A percentile compares a stretch with the other conserved stretches of the same genome.
phyloP scores from a whole-genome alignment of 2,888 invertebrate genomes.

The Amaurobius ferox region DNA sequence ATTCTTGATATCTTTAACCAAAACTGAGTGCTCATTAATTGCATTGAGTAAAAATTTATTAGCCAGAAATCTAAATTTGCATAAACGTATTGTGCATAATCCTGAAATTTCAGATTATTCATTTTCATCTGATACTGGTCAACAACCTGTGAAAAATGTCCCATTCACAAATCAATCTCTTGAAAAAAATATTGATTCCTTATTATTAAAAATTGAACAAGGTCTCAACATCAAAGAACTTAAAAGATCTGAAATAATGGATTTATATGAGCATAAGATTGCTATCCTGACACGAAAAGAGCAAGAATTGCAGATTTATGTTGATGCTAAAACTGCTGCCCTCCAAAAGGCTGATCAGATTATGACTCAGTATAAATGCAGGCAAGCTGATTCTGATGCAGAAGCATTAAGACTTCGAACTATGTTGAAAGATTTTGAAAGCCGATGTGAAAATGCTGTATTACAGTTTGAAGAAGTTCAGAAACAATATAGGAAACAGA shows the following conservation, averaged over 20 bases:
- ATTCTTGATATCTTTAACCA: slow-evolving; percentile 24
- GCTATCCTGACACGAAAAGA: slow-evolving; percentile 57
- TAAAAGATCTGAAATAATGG: slow-evolving; percentile 66
- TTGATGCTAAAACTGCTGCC: slow-evolving; percentile 57
- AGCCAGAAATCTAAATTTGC: neutral
- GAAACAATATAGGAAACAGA: slow-evolving; percentile 7
- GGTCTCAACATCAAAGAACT: slow-evolving; percentile 63
- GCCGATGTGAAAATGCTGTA: slow-evolving; percentile 30
- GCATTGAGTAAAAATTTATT: slow-evolving; percentile 39
- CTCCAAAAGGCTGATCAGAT: slow-evolving; percentile 56
- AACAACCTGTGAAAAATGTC: slow-evolving; percentile 23
- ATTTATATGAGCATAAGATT: slow-evolving; percentile 66
- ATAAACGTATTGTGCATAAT: slow-evolving; percentile 7
- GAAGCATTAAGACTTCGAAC: slow-evolving; percentile 42
- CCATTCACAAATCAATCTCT: neutral
- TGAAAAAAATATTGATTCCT: slow-evolving; percentile 36
- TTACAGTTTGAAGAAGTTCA: slow-evolving; percentile 2
- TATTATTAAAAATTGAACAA: slow-evolving; percentile 45
- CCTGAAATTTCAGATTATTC: slow-evolving; percentile 18
- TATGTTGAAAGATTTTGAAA: slow-evolving; percentile 62
- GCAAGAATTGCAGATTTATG: slow-evolving; percentile 58
- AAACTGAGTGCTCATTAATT: slow-evolving; percentile 14
- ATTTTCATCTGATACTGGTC: neutral
- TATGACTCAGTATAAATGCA: slow-evolving; percentile 59
- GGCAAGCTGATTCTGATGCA: slow-evolving; percentile 54